Percentiles rank a stretch among this genome's conserved stretches.
Evolutionary conservation across 2,888 invertebrate species (phyloP).

Genomic region (Conchocele bisecta): DNA sequence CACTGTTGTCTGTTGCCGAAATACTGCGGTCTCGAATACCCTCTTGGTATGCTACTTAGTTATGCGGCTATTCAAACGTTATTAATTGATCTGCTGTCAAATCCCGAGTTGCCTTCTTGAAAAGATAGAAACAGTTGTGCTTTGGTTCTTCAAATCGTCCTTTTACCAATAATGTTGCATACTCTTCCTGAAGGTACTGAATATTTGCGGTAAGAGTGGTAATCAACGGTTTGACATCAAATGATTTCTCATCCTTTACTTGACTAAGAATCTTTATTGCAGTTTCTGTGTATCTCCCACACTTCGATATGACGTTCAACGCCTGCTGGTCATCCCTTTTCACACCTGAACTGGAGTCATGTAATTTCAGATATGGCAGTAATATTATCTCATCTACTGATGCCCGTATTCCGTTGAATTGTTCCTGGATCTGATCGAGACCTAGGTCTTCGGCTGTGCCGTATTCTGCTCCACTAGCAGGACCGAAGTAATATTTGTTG

Average conservation of each 20-base stretch:
- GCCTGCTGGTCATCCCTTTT: constrained; percentile 7
- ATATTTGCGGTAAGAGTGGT: constrained; percentile 9
- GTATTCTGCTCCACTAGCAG: too few species aligned
- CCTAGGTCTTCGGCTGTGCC: too few species aligned
- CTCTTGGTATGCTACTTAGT: constrained; percentile 21
- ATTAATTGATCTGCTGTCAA: constrained; percentile 1
- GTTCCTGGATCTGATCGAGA: too few species aligned
- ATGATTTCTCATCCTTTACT: background rate
- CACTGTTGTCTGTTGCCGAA: too few species aligned
- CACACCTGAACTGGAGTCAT: constrained; percentile 32
- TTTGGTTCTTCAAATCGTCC: constrained; percentile 28
- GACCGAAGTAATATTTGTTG: too few species aligned
- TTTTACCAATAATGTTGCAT: constrained; percentile 35
- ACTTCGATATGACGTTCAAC: constrained; percentile 1
- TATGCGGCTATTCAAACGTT: constrained; percentile 30
- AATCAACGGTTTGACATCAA: constrained; percentile 9
- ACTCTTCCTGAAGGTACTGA: constrained; percentile 28
- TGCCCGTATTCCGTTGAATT: too few species aligned
- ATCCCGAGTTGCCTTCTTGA: constrained; percentile 26
- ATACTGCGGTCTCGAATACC: too few species aligned
- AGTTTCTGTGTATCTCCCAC: constrained; percentile 16
- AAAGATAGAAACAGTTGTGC: constrained; percentile 24
- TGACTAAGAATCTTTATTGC: background rate
- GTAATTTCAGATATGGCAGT: too few species aligned
- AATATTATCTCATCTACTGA: too few species aligned